Evolutionary conservation across 92 coral and sea anemone genomes (phyloP), one percentile per base, ranked within the genome.

Genomic region (Phenganax subtilis): DNA sequence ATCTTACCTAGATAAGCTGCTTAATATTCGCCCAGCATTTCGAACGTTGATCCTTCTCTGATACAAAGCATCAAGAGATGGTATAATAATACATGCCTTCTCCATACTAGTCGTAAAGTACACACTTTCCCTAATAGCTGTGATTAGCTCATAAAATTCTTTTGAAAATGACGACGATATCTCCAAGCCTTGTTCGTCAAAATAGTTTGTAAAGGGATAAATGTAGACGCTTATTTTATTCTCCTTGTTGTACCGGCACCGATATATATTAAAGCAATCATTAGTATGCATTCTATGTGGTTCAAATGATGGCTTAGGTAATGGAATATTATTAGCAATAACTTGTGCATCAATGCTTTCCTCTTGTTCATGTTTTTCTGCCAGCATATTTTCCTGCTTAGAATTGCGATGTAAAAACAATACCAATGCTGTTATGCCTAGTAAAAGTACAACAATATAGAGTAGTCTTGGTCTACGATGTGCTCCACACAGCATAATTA

Each of bases 191-290:
- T 63, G 57, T 54, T 86, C 92, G 66, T 90, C 88, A 55, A 87
- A 54, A 59, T 85, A 94, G 53, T 87, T 87, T 20, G 85, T 88
- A 31, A 85, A 55, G 11, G 97, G 98, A 82, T 90, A 90, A 17
- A 94, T 90, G 71, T 94, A 94, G 12, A 94, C 98, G 71, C 92
- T 90, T 27, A 94, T 87, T 31, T 92, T 85, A 75, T 88, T 88
- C 12, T 89, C 91, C 61, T 94, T 96, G 88, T 94, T 94, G 73
- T 86, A 88, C 51, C 87, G 85, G 63, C 98, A 94, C 25, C 96
- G 92, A 85, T 90, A 94, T 17, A 94, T 80, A 83, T 94, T 93
- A 76, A 94, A 94, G 71, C 97, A 94, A 29, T 78, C 72, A 51
- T 78, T 78, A 9, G 90, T 84, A 70, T 92, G 92, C 91, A 90